Evolutionary conservation across 35 echinoderm and acorn worm genomes (phyloP), one percentile per base, ranked within the genome.

Genomic region (Ptychodera flava): DNA sequence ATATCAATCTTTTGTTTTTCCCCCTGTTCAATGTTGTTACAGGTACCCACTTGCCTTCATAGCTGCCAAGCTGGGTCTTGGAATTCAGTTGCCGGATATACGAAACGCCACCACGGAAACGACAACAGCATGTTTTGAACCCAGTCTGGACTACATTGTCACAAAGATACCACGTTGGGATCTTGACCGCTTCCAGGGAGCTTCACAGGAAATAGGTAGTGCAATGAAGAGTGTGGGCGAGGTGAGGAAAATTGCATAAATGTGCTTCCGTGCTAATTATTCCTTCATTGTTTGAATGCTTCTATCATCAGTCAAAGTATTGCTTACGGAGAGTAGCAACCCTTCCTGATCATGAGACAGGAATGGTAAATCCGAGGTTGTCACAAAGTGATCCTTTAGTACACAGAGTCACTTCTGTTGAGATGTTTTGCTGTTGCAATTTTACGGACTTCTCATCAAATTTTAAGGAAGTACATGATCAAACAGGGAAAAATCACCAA

Each of bases 91-190:
- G 0, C 96, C 96, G 31, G 92, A 99, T 32, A 99, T 99, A 31
- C 90, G 80, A 78, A 99, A 99, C 86, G 88, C 93, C 32, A 99
- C 96, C 45, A 99, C 96, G 29, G 78, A 92, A 81, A 92, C 96
- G 0, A 99, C 96, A 81, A 99, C 96, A 30, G 93, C 92, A 10
- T 99, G 96, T 86, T 99, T 99, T 89, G 96, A 99, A 78, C 96
- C 96, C 16, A 99, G 96, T 79, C 85, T 94, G 33, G 96, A 99
- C 38, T 99, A 99, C 86, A 93, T 94, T 36, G 96, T 99, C 6
- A 99, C 96, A 29, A 99, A 99, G 85, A 99, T 99, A 22, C 96
- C 96, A 27, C 90, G 96, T n/a, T 99, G 96, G 96, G 96, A 99
- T 80, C 86, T 99, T 84, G 96, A 99, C 76, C 86, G 96, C 2